Base-by-base conservation (phyloP, 1,140 invertebrate genomes). In the Melitaea cinxia region DNA sequence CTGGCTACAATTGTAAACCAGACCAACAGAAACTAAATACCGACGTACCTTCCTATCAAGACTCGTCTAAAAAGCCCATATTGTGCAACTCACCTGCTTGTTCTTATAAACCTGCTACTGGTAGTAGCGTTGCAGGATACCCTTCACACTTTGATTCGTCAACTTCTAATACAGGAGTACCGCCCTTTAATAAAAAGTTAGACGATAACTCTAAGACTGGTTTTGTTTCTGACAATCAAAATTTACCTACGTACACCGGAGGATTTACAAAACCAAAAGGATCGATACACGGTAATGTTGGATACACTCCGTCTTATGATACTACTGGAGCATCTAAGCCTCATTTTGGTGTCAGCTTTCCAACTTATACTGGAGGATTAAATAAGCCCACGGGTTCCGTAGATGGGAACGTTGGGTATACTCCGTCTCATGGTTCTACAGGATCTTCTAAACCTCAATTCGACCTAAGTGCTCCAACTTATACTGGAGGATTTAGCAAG, bases 1-100 rank as follows among this genome's bases (percentile, higher is more conserved):
- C 58, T 42, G 54, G 57, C 6, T 37, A 57, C 19, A 60, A 73
- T 53, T 80, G 77, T 60, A 30, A 50, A 47, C 26, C 65, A 4
- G 45, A n/a, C 42, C 45, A 64, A 39, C 61, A 35, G 37, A 37
- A n/a, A n/a, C 54, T 62, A 59, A 35, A 19, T 39, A 21, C 26
- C 5, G 12, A 15, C 26, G 39, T 30, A 24, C 54, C 37, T 0
- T 17, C n/a, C 17, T 35, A 17, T 37, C 45, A 24, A 9, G 26
- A 42, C 42, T 52, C 30, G 9, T 17, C 37, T 7, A 47, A 23
- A 39, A 52, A 60, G 15, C 28, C 53, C 7, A 24, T 58, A 23
- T 17, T 15, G 14, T 58, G 59, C 55, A 68, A 17, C 19, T 39
- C 35, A 23, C 54, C 45, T 58, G 28, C 39, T 26, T 58, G 55